These are phyloP conservation scores for Mixornis gularis DNA, from an alignment of 2,113 vertebrate species.

Conservation along the genomic window DNA sequence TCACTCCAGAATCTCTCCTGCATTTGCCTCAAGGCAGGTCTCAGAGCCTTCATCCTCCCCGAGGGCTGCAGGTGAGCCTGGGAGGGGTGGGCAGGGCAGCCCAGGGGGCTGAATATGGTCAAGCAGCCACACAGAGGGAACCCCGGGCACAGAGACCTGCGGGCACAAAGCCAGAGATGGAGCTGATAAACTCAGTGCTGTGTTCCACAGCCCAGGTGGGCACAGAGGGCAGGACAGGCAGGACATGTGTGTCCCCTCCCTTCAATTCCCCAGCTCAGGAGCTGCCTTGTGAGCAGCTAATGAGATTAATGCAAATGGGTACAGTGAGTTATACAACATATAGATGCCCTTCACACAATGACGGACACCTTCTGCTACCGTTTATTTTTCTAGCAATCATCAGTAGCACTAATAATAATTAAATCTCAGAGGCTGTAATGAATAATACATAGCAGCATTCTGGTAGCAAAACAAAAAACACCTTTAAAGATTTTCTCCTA, in stretches of 20 bases:
- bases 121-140: background rate
- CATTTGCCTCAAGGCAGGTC: background rate
- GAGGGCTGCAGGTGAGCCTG: background rate
- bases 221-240: background rate
- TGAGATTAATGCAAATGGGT: conserved; percentile 41
- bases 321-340: conserved; percentile 2
- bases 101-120: rapidly evolving
- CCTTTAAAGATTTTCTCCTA: conserved; percentile 46
- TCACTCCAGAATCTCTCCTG: background rate
- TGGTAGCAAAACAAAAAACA: conserved; percentile 54
- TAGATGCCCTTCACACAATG: conserved; percentile 59
- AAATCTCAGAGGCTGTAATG: conserved; percentile 57
- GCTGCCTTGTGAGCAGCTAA: background rate
- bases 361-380: conserved; percentile 51
- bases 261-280: background rate
- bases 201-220: background rate
- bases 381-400: conserved; percentile 60
- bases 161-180: background rate
- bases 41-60: background rate
- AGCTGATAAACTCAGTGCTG: background rate
- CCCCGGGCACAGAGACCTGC: background rate
- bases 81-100: background rate
- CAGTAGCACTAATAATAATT: conserved; percentile 65
- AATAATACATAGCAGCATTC: conserved; percentile 61
- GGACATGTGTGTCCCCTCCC: background rate